Evolutionary conservation across 1,140 invertebrate genomes (phyloP).

Genomic region (Bombus picipes): DNA sequence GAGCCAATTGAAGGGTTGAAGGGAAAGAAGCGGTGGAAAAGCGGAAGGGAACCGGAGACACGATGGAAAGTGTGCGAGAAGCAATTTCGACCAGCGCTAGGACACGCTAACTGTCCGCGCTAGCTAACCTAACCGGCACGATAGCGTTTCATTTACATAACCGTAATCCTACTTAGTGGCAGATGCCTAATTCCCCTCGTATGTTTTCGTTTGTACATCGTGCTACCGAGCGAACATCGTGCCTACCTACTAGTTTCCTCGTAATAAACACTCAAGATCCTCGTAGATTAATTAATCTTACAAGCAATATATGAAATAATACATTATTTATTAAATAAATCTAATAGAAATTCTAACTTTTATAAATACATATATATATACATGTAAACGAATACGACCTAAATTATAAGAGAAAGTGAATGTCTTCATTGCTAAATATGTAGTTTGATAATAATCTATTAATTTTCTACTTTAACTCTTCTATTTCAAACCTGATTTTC

Average conservation of each 20-base stretch:
- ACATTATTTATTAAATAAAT: too few species aligned
- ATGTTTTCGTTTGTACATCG: constrained; percentile 69
- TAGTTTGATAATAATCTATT: too few species aligned
- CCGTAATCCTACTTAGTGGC: constrained; percentile 76
- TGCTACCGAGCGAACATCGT: constrained; percentile 45
- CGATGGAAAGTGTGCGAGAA: constrained; percentile 46
- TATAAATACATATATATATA: too few species aligned
- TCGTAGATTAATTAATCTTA: neutral
- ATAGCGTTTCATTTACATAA: constrained; percentile 81
- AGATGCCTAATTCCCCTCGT: constrained; percentile 71
- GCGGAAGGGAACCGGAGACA: neutral
- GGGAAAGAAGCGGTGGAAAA: constrained; percentile 50
- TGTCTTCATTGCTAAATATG: too few species aligned
- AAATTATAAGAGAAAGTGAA: too few species aligned
- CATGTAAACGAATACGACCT: too few species aligned
- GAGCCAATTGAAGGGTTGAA: neutral
- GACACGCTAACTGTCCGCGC: constrained; percentile 60
- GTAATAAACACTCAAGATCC: neutral
- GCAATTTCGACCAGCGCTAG: constrained; percentile 42
- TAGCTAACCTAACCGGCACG: constrained; percentile 63
- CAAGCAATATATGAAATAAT: neutral
- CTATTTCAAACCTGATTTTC: too few species aligned
- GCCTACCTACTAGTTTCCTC: constrained; percentile 33
- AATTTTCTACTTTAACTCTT: too few species aligned
- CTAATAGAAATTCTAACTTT: too few species aligned